Conservation (phyloP, 1,140 invertebrate genomes). For the Brachionus rubens region DNA sequence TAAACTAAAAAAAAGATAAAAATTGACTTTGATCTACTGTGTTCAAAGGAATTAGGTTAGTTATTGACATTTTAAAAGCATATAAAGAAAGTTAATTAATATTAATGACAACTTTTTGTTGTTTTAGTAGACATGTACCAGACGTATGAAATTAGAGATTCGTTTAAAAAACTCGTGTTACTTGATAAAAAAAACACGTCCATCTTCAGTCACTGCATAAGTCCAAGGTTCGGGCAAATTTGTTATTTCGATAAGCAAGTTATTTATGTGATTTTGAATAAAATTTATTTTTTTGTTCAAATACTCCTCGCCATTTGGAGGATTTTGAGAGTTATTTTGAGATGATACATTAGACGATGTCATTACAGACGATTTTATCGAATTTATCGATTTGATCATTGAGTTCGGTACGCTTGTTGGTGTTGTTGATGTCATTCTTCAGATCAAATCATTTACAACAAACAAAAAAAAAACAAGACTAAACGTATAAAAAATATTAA, state of each 20-base stretch:
- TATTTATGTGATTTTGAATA: slow-evolving; percentile 44
- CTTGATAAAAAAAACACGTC: slow-evolving; percentile 56
- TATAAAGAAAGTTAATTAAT: not conserved
- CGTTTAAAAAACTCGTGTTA: slow-evolving; percentile 47
- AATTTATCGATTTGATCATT: slow-evolving; percentile 11
- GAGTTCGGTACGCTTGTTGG: not conserved
- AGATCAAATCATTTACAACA: not conserved
- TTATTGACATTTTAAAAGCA: slow-evolving; percentile 8
- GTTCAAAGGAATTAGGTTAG: slow-evolving; percentile 14
- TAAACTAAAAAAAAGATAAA: too few species aligned
- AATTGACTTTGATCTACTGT: slow-evolving; percentile 18
- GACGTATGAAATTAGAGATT: not conserved
- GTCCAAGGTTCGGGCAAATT: slow-evolving; percentile 51
- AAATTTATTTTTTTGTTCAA: slow-evolving; percentile 44
- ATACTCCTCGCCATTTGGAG: slow-evolving; percentile 22
- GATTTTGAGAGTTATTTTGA: not conserved
- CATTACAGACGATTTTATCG: not conserved
- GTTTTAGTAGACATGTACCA: not conserved
- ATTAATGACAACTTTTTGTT: slow-evolving; percentile 22
- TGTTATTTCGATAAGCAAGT: slow-evolving; percentile 34
- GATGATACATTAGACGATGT: not conserved
- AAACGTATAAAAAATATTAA: not conserved
- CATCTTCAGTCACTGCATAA: slow-evolving; percentile 54
- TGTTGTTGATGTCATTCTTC: not conserved
- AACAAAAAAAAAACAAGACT: not conserved